These are phyloP conservation scores for Takifugu rubripes DNA, from an alignment of 2,797 vertebrate species.

Conservation along the genomic window DNA sequence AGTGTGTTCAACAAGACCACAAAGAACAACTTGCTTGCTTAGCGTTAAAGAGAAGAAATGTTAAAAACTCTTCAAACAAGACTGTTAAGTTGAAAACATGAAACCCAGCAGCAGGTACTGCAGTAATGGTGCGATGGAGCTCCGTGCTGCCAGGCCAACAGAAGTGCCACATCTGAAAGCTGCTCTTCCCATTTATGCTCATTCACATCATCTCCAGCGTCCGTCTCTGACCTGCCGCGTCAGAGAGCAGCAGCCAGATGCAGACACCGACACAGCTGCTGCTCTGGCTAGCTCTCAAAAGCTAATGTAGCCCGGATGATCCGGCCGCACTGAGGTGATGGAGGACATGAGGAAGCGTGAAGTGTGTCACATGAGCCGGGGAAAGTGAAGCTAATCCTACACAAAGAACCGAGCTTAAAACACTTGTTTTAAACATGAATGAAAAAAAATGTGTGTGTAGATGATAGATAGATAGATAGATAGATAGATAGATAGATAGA, in stretches of 20 bases:
- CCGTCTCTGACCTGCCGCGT: constrained; percentile 45
- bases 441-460: neutral
- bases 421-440: neutral
- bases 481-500: too few species aligned
- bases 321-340: constrained; percentile 26
- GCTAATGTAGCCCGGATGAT: constrained; percentile 57
- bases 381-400: neutral
- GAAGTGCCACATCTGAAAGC: neutral
- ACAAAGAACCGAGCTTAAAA: neutral
- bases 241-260: constrained; percentile 46
- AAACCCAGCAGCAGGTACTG: constrained; percentile 1
- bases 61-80: neutral
- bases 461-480: neutral
- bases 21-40: too few species aligned
- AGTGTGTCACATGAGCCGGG: constrained; percentile 1
- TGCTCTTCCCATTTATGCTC: constrained; percentile 3
- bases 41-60: neutral
- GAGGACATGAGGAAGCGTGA: neutral
- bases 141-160: neutral
- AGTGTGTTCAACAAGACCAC: neutral
- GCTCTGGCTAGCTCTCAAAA: constrained; percentile 57
- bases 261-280: constrained; percentile 59
- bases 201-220: constrained; percentile 16
- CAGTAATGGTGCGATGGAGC: neutral
- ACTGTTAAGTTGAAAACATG: neutral